Conservation (phyloP, 2,113 vertebrate genomes). For the Rhinolophus ferrumequinum region DNA sequence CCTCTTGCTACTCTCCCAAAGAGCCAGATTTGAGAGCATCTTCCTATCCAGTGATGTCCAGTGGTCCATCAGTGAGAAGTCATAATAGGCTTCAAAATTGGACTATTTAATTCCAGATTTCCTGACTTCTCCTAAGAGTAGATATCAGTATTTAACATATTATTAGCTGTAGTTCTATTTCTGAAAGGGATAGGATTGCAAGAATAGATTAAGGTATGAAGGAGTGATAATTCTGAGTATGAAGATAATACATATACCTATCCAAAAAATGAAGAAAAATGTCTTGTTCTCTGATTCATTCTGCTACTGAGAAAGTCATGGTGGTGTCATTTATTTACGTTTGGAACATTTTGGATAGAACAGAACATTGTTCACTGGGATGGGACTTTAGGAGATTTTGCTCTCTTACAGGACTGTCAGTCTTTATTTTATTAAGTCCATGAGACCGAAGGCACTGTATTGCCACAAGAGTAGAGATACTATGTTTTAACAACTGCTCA, state of each 20-base stretch:
- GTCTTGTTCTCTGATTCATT: slow-evolving; percentile 13
- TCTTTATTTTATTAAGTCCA: slow-evolving; percentile 12
- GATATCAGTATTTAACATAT: neutral
- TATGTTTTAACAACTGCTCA: slow-evolving; percentile 51
- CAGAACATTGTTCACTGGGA: neutral
- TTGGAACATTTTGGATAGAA: neutral
- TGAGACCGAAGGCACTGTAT: neutral
- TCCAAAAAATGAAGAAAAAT: neutral
- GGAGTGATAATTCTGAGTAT: slow-evolving; percentile 8
- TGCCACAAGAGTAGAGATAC: slow-evolving; percentile 9
- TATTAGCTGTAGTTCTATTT: slow-evolving; percentile 19
- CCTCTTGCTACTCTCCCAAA: neutral
- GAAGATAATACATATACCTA: neutral
- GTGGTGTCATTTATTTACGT: neutral
- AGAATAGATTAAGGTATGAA: neutral
- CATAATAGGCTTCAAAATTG: neutral
- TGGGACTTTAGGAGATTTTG: neutral
- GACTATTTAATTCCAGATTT: slow-evolving; percentile 24
- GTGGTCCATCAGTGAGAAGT: neutral
- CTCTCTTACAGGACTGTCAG: neutral
- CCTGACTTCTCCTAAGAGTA: neutral
- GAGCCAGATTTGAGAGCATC: neutral
- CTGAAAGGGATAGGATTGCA: neutral
- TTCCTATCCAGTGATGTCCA: too few relatives aligned
- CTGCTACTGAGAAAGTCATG: neutral